Evolutionary conservation across 2,797 vertebrate genomes (phyloP).

Genomic region (Aselliscus stoliczkanus): DNA sequence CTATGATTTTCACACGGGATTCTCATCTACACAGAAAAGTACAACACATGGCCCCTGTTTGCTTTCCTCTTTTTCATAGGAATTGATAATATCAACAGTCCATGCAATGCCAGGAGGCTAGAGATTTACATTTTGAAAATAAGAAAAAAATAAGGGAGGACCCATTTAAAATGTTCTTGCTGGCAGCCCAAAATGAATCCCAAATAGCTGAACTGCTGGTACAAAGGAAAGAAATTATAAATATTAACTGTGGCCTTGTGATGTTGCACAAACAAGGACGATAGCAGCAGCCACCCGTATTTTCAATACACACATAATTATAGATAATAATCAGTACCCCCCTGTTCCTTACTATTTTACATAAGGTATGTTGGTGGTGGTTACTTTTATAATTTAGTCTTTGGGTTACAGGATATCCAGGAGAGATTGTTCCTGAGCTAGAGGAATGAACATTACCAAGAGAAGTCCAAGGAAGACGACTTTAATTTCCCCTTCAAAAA

Average conservation of each 20-base stretch:
- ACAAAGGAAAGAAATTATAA: conserved; percentile 41
- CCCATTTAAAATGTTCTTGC: conserved; percentile 4
- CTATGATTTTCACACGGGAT: background rate
- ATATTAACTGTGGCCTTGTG: background rate
- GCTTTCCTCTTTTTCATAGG: background rate
- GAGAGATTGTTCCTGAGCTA: background rate
- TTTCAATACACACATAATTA: background rate
- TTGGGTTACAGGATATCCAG: background rate
- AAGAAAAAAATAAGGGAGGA: background rate
- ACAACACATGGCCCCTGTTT: background rate
- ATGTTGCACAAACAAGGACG: background rate
- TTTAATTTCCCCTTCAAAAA: background rate
- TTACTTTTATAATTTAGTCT: conserved; percentile 11
- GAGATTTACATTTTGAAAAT: conserved; percentile 23
- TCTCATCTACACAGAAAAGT: background rate
- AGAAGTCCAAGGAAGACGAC: background rate
- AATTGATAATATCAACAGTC: background rate
- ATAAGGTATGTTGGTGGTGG: background rate
- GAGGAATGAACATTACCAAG: background rate
- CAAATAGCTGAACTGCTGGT: background rate
- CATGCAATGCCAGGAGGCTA: background rate
- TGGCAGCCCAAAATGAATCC: conserved; percentile 1
- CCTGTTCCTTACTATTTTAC: background rate
- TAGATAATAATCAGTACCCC: background rate
- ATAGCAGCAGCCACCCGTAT: background rate